Conservation (phyloP, 2,888 invertebrate genomes). For the Netelia virgata region DNA sequence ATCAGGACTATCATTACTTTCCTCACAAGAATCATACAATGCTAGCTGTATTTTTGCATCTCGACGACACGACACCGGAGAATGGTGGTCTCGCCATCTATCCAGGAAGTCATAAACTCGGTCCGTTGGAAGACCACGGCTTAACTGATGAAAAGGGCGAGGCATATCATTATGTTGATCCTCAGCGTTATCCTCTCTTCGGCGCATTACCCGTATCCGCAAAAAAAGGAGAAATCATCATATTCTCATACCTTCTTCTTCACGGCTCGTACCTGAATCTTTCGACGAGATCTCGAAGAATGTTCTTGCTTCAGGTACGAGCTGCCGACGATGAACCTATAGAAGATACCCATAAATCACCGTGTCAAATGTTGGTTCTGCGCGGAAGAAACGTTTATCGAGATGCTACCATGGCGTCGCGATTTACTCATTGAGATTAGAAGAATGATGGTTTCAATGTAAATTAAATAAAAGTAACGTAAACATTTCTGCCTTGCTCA, state of each 20-base stretch:
- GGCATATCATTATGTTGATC: constrained; percentile 86
- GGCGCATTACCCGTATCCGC: constrained; percentile 86
- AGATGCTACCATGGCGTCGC: constrained; percentile 81
- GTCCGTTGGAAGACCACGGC: constrained; percentile 86
- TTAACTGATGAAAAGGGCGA: constrained; percentile 82
- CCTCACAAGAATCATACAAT: constrained; percentile 87
- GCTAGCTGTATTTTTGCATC: constrained; percentile 87
- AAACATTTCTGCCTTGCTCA: neutral
- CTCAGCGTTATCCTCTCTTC: constrained; percentile 85
- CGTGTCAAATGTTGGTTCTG: constrained; percentile 87
- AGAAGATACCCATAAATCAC: constrained; percentile 84
- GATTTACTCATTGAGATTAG: constrained; percentile 72
- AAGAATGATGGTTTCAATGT: neutral
- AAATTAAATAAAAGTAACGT: neutral
- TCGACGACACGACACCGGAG: constrained; percentile 87
- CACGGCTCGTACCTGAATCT: constrained; percentile 87
- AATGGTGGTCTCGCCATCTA: constrained; percentile 88
- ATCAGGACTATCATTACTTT: constrained; percentile 88
- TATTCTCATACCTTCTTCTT: constrained; percentile 87
- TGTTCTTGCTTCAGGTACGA: constrained; percentile 86
- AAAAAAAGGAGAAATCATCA: constrained; percentile 86
- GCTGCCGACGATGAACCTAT: constrained; percentile 86
- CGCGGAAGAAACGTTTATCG: constrained; percentile 85
- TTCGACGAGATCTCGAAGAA: constrained; percentile 85
- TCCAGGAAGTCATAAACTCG: constrained; percentile 87